These are phyloP conservation scores for Uria aalge DNA, from an alignment of 2,113 vertebrate genomes.

Conservation along the genomic window DNA sequence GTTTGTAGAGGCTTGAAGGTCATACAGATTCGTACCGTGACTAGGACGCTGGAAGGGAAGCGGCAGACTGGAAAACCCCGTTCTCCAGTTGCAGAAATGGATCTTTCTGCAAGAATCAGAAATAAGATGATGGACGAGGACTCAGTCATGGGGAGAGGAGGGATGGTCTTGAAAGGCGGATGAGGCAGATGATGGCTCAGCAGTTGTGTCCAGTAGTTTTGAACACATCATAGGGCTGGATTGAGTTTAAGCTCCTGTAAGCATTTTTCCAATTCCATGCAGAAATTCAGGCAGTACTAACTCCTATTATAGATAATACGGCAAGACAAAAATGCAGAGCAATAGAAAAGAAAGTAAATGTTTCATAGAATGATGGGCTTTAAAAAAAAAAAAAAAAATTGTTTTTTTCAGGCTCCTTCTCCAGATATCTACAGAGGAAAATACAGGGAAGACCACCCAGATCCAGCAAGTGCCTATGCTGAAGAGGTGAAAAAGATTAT, in stretches of 20 bases:
- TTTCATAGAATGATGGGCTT: neutral
- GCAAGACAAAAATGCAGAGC: neutral
- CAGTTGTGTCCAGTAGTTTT: accelerated
- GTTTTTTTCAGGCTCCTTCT: slow-evolving; percentile 83
- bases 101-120: neutral
- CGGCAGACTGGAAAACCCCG: neutral
- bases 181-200: neutral
- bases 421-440: slow-evolving; percentile 96
- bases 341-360: neutral
- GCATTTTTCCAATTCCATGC: neutral
- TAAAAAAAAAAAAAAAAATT: neutral
- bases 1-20: neutral
- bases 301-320: neutral
- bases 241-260: neutral
- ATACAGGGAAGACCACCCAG: slow-evolving; percentile 84
- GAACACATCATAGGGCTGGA: neutral
- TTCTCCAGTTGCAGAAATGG: neutral
- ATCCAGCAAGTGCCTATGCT: slow-evolving; percentile 88
- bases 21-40: neutral
- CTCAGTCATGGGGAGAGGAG: neutral
- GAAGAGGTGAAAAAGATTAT: slow-evolving; percentile 90
- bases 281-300: neutral
- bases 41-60: neutral
- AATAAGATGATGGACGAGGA: neutral
- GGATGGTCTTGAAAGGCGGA: neutral